Evolutionary conservation across 2,888 invertebrate species (phyloP), one percentile per base, ranked within the genome.

Genomic region (Aporophyla nigra): DNA sequence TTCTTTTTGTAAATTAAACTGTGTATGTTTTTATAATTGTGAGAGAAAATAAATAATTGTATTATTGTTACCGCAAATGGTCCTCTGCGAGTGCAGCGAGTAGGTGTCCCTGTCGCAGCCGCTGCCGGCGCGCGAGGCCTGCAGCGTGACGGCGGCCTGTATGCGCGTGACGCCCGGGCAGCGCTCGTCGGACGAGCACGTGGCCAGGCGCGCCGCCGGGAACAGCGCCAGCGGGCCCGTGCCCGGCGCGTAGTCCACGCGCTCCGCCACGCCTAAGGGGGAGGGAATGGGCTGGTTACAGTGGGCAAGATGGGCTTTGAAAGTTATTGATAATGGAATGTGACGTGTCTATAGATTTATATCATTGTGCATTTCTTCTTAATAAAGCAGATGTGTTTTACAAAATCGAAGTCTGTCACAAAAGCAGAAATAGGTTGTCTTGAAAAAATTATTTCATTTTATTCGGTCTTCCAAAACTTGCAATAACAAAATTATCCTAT

Each of bases 71-170:
- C 99, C 99, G 94, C 99, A 99, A 10, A 99, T 97, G 93, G 98
- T 98, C 80, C 98, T 96, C 94, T 99, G 99, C 33, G 98, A 98
- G 89, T 98, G 98, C 69, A 99, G 98, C 58, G 98, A 98, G 94
- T 99, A 99, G 0, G 99, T 99, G 93, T 99, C 99, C 7, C 99
- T 97, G 94, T 99, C 99, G 96, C 99, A 99, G 73, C 94, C 99
- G 93, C 99, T 99, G 85, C 99, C 99, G 82, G 99, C 99, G 93
- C 99, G 99, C 74, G 98, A 98, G 21, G 98, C 98, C 76, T 97
- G 97, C 85, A 98, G 96, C 33, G 97, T 97, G 69, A 98, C 96
- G n/a, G 97, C 97, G 5, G 97, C 97, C 85, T 97, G 95, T 84
- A 97, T 96, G 94, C 96, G 91, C 93, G 96, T 99, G 97, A 90